Conservation (phyloP, 2,888 invertebrate species). For the Lasioglossum calceatum region DNA sequence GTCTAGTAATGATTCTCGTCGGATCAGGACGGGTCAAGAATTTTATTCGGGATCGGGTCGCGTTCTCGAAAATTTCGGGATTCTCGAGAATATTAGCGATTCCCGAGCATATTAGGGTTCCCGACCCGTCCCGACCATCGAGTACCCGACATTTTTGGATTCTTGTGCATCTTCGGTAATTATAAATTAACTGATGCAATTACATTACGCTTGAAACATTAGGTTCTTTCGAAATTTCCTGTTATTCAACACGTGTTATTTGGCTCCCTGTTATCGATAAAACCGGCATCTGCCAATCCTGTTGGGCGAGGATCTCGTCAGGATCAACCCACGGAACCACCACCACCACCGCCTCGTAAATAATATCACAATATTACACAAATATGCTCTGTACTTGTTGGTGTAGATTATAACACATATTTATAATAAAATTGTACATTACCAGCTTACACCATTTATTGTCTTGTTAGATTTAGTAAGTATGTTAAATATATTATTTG, state of each 20-base stretch:
- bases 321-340: constrained; percentile 36
- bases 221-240: constrained; percentile 96
- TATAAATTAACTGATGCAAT: constrained; percentile 26
- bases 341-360: constrained; percentile 62
- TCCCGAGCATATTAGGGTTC: no score
- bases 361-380: constrained; percentile 33
- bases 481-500: neutral
- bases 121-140: no score
- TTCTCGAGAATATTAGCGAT: no score
- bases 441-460: constrained; percentile 13
- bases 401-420: constrained; percentile 48
- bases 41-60: neutral
- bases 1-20: neutral
- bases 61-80: no score
- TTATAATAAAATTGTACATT: constrained; percentile 67
- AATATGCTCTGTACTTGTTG: constrained; percentile 40
- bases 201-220: constrained; percentile 62
- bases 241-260: constrained; percentile 98
- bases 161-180: neutral
- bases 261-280: constrained; percentile 93
- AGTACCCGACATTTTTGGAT: neutral
- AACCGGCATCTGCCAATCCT: constrained; percentile 81
- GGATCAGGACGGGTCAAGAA: neutral
- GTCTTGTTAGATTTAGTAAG: neutral
- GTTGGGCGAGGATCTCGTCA: constrained; percentile 49